Conservation (phyloP, 2,797 vertebrate genomes). For the Neosilurus hyrtlii region DNA sequence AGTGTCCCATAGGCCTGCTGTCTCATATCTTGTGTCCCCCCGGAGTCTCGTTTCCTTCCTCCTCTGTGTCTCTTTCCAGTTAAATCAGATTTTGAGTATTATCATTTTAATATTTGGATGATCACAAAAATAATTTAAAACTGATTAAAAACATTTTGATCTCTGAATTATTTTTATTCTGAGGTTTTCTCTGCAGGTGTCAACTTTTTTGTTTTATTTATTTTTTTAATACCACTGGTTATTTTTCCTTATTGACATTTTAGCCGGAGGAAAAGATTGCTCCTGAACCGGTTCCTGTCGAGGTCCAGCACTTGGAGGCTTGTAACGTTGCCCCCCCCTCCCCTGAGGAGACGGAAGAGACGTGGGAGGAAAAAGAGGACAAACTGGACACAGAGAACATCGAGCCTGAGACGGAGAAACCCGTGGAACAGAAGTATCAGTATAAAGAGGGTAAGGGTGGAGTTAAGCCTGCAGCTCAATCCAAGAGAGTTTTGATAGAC, state of each 20-base stretch:
- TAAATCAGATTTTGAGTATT: too few species aligned
- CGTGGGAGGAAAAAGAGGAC: constrained; percentile 96
- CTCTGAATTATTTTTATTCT: background rate
- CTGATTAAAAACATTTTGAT: too few species aligned
- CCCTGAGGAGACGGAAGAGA: constrained; percentile 84
- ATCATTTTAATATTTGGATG: too few species aligned
- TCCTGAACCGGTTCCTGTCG: constrained; percentile 68
- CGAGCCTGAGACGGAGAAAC: constrained; percentile 64
- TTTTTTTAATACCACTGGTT: background rate
- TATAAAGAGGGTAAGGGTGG: constrained; percentile 85
- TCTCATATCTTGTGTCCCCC: too few species aligned
- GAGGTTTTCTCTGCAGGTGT: background rate
- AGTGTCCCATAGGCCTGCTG: too few species aligned
- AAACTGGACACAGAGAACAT: constrained; percentile 84
- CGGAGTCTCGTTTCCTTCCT: too few species aligned
- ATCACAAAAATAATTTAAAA: too few species aligned
- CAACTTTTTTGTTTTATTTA: background rate
- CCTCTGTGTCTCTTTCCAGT: too few species aligned
- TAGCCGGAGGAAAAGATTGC: constrained; percentile 69
- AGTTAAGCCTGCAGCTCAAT: too few species aligned
- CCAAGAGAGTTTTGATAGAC: too few species aligned
- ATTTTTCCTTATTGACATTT: background rate
- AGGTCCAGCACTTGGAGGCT: constrained; percentile 68
- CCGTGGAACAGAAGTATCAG: constrained; percentile 84
- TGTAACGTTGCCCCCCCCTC: constrained; percentile 56